Evolutionary conservation across 2,113 vertebrate genomes (phyloP).

Genomic region (Barbus barbus): DNA sequence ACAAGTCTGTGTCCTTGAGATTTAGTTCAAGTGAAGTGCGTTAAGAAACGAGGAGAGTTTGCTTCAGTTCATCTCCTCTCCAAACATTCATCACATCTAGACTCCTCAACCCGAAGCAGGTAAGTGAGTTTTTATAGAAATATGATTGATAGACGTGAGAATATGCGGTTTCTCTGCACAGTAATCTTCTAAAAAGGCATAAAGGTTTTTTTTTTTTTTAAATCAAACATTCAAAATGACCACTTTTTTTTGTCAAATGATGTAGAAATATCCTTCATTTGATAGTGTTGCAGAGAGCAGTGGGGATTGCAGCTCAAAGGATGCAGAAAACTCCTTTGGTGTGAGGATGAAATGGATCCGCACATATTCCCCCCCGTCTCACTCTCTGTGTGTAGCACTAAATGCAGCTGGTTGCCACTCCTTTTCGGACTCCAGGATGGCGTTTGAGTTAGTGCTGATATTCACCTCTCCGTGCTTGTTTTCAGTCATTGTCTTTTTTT

Average conservation of each 20-base stretch:
- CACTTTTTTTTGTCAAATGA: neutral
- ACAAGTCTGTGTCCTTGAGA: conserved; percentile 14
- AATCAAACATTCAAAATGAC: conserved; percentile 32
- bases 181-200: conserved; percentile 41
- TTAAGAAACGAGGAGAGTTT: neutral
- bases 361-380: neutral
- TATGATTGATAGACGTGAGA: conserved; percentile 17
- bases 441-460: neutral
- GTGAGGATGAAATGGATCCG: neutral
- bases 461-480: conserved; percentile 4
- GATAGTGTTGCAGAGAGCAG: conserved; percentile 31
- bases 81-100: conserved; percentile 28
- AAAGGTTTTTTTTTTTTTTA: conserved; percentile 6
- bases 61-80: neutral
- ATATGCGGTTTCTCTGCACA: neutral
- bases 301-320: neutral
- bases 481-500: conserved; percentile 14
- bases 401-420: conserved; percentile 27
- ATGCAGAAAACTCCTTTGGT: conserved; percentile 1
- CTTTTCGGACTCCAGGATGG: neutral
- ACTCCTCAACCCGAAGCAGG: neutral
- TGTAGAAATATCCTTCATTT: conserved; percentile 49
- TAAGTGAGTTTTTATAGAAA: neutral
- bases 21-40: conserved; percentile 34
- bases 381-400: neutral